Evolutionary conservation across 2,113 vertebrate species (phyloP).

Genomic region (Callaeas wilsoni): DNA sequence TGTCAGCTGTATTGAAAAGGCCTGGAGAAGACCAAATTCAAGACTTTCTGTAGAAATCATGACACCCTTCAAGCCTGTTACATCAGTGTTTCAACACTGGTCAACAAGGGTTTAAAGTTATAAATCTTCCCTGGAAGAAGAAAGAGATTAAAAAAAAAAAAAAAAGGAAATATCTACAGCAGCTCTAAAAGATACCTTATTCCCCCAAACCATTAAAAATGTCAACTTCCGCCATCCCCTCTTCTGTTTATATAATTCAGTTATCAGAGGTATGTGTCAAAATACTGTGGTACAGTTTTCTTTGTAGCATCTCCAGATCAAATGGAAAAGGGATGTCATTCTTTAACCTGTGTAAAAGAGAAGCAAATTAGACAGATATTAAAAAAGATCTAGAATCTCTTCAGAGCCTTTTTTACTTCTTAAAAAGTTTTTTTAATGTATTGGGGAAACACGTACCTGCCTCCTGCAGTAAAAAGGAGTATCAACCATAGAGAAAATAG

Average conservation of each 20-base stretch:
- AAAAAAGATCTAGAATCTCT: background rate
- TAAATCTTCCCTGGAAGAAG: background rate
- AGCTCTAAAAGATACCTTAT: background rate
- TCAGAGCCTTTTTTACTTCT: background rate
- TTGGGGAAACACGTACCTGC: background rate
- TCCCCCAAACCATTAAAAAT: background rate
- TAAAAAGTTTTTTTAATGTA: background rate
- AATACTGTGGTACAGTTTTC: background rate
- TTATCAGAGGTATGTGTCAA: background rate
- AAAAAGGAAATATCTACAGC: background rate
- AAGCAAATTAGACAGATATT: background rate
- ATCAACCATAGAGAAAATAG: background rate
- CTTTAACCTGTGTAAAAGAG: background rate
- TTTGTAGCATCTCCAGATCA: background rate
- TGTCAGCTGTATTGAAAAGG: background rate
- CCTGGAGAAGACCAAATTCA: background rate
- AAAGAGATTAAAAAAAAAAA: too few relatives aligned
- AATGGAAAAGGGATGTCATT: background rate
- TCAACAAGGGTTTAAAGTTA: background rate
- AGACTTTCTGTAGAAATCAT: background rate
- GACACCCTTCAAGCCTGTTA: background rate
- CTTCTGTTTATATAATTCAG: background rate
- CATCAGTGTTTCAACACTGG: background rate
- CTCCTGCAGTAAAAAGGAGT: background rate
- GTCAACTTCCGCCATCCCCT: fast-evolving